Evolutionary conservation across 2,888 invertebrate species (phyloP), one percentile per base, ranked within the genome.

Genomic region (Papilio elwesi): DNA sequence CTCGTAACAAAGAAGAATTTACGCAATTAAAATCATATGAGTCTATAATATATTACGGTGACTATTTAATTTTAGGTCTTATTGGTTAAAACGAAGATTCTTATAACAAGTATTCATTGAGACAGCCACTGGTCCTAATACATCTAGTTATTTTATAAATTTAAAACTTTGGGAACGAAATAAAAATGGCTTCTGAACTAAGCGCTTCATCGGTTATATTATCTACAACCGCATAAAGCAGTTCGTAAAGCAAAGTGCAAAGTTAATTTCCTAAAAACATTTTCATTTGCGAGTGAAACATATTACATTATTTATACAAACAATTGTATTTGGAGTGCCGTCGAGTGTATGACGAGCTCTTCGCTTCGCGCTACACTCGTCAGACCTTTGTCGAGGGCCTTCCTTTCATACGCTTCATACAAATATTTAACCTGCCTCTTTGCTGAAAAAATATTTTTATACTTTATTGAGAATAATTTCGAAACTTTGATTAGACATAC

Each of bases 301-400:
- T 68, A 26, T 68, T 57, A 15, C 38, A 69, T 62, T 69, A 62
- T 69, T 62, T 62, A 51, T 62, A 59, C 62, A 69, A 69, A 62
- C 51, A 51, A 62, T 69, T 51, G 43, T 69, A 51, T 51, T 49
- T 69, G 59, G 2, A 68, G 57, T 36, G 38, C 59, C n/a, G 36
- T 59, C 26, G 16, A 15, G 43, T 55, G 48, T 12, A 69, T 51
- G 51, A 62, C 47, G 57, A 48, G 51, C 62, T 15, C 68, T 69
- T 69, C 51, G 11, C 49, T 62, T 51, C 38, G 59, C 49, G 26
- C 51, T 52, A 62, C 49, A 51, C 62, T 69, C 57, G 36, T 68
- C 62, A 48, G 15, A 51, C 59, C 68, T 38, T 47, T 55, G 47
- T 69, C 62, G 49, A 69, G 68, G 38, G 38, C 59, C 38, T 62